phyloP scores from a whole-genome alignment of 2,888 invertebrate genomes.

The Plutella xylostella region DNA sequence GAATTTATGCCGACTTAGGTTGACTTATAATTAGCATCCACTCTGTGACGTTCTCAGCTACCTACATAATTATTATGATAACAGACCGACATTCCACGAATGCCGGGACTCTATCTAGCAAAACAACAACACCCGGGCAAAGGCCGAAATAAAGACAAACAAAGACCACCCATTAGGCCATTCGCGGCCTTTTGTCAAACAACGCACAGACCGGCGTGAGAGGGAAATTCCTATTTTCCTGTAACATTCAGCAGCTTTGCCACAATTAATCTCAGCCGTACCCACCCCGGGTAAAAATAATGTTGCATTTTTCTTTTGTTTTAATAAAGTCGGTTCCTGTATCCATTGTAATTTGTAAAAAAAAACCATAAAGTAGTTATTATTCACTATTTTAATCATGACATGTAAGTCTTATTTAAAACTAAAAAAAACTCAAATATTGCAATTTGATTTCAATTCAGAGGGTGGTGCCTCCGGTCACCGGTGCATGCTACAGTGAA shows the following conservation, averaged over 20 bases:
- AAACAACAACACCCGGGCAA: slow-evolving; percentile 25
- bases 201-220: slow-evolving; percentile 21
- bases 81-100: background rate
- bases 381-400: too few relatives aligned
- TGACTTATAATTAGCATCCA: too few relatives aligned
- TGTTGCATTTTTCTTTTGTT: slow-evolving; percentile 26
- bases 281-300: slow-evolving; percentile 30
- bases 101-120: slow-evolving; percentile 2
- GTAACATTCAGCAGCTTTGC: slow-evolving; percentile 30
- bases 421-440: too few relatives aligned
- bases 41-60: too few relatives aligned
- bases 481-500: too few relatives aligned
- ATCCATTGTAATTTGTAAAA: too few relatives aligned
- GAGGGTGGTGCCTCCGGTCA: too few relatives aligned
- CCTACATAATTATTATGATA: background rate
- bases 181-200: slow-evolving; percentile 22
- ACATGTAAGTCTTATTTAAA: too few relatives aligned
- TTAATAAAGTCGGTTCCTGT: too few relatives aligned
- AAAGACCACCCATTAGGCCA: slow-evolving; percentile 42
- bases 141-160: slow-evolving; percentile 46
- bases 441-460: too few relatives aligned
- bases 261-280: slow-evolving; percentile 44
- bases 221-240: slow-evolving; percentile 31
- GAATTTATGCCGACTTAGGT: too few relatives aligned
- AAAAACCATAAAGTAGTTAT: too few relatives aligned